A percentile compares a stretch with the other conserved stretches of the same genome.
Evolutionary conservation across 2,113 vertebrate genomes (phyloP).

Genomic region (Albula glossodonta): DNA sequence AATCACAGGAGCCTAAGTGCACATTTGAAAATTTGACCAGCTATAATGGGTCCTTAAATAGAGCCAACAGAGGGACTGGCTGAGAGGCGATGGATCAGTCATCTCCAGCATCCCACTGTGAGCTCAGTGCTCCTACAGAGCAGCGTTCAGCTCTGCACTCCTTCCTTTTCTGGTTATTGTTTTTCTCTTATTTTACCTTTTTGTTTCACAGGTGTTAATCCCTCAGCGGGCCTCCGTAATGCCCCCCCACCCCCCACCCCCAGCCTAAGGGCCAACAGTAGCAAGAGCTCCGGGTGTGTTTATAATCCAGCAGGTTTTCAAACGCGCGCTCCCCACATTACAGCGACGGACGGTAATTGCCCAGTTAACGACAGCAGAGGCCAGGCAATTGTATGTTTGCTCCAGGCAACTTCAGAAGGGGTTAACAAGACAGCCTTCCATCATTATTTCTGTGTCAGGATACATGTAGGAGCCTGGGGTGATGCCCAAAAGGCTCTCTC

Average conservation of each 20-base stretch:
- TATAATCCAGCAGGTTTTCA: background rate
- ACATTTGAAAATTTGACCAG: background rate
- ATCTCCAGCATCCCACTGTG: background rate
- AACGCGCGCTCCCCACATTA: background rate
- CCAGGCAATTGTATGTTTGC: background rate
- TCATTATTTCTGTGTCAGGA: constrained; percentile 36
- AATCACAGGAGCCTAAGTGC: constrained; percentile 3
- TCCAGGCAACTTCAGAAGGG: background rate
- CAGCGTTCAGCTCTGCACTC: background rate
- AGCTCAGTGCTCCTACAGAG: background rate
- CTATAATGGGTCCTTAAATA: background rate
- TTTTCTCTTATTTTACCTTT: too few species aligned
- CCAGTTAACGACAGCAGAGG: background rate
- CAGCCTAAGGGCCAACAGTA: too few species aligned
- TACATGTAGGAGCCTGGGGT: constrained; percentile 45
- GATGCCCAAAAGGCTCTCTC: background rate
- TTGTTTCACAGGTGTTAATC: too few species aligned
- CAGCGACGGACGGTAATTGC: background rate
- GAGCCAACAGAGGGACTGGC: background rate
- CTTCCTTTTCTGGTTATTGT: background rate
- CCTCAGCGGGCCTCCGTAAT: background rate
- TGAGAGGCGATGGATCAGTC: too few species aligned
- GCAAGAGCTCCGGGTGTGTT: too few species aligned
- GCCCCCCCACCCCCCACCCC: too few species aligned
- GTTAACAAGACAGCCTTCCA: background rate